Evolutionary conservation across 2,888 invertebrate species (phyloP).

Genomic region (Orthonychiurus folsomi): DNA sequence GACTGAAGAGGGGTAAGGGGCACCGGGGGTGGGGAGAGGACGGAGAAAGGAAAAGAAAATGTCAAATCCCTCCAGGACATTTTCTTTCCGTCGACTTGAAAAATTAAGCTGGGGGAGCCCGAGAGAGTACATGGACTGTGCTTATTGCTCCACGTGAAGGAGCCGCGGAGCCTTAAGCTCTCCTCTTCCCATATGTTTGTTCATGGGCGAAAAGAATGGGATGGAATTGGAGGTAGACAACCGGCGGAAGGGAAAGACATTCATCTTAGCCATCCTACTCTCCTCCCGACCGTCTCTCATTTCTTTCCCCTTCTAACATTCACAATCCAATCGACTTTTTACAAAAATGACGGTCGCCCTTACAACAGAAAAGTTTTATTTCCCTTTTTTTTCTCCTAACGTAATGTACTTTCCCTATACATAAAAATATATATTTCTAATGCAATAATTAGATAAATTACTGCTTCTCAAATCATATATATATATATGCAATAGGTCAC

Average conservation of each 20-base stretch:
- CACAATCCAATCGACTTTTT: background rate
- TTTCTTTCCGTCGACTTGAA: constrained; percentile 25
- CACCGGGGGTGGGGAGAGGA: no score
- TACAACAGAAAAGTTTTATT: no score
- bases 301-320: background rate
- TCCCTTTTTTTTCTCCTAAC: no score
- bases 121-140: constrained; percentile 3
- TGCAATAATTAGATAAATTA: no score
- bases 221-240: no score
- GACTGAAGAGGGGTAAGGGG: no score
- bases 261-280: background rate
- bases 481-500: no score
- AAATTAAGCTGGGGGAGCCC: constrained; percentile 23
- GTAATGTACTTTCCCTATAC: no score
- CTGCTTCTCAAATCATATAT: no score
- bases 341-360: background rate
- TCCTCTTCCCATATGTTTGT: background rate
- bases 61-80: constrained; percentile 25
- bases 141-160: background rate
- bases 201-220: background rate
- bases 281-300: background rate
- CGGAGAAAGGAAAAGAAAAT: constrained; percentile 14
- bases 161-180: background rate
- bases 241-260: background rate
- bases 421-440: no score